phyloP scores from a whole-genome alignment of 1,140 invertebrate genomes.

The Ptiloglossa arizonensis region DNA sequence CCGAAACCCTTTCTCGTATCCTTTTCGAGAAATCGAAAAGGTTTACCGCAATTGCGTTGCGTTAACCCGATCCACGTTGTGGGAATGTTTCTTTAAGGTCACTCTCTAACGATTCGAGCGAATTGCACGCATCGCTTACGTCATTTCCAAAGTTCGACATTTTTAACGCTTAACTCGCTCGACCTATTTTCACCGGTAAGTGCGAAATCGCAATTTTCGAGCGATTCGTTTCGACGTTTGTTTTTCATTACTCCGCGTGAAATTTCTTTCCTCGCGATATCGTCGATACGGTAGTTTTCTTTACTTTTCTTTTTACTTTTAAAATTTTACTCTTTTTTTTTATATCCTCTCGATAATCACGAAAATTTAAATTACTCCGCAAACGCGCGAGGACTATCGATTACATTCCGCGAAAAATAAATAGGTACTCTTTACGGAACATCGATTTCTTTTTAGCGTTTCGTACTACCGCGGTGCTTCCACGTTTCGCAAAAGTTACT shows the following conservation, averaged over 20 bases:
- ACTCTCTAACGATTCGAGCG: not conserved
- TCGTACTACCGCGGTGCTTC: not conserved
- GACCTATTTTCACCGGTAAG: no score
- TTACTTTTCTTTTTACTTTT: no score
- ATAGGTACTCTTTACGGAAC: not conserved
- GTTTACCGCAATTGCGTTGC: not conserved
- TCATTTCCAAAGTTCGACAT: not conserved
- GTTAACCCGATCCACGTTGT: not conserved
- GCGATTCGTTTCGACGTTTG: not conserved
- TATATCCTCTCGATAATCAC: no score
- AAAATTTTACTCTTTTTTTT: no score
- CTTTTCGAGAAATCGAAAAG: no score
- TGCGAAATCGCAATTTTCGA: no score
- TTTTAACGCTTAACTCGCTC: not conserved
- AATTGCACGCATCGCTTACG: constrained; percentile 15
- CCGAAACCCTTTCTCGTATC: no score
- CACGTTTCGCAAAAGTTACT: not conserved
- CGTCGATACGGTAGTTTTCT: not conserved
- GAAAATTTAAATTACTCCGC: no score
- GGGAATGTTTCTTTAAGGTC: constrained; percentile 26
- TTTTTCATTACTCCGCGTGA: not conserved
- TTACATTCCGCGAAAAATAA: not conserved
- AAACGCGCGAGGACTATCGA: no score
- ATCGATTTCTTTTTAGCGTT: constrained; percentile 5
- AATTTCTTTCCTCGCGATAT: no score